Base-by-base conservation (phyloP, 37 sponge, comb jelly and placozoan species). In the Lycopodina hypogea region DNA sequence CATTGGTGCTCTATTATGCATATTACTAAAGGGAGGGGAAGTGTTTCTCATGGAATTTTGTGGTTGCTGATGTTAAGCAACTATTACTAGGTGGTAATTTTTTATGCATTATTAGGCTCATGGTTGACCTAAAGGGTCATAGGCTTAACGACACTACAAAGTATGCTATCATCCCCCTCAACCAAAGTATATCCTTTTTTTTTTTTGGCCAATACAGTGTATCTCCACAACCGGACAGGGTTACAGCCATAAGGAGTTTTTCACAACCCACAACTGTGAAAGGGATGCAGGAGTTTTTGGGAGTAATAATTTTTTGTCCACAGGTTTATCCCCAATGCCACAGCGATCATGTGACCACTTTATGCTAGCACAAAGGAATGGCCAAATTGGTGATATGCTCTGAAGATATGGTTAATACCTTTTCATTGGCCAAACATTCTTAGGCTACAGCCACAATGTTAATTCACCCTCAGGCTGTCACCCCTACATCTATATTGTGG, bases 301-400 rank as follows among this genome's bases (percentile, higher is more conserved):
- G 83, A 24, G 62, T 75, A 56, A 65, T 74, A n/a, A 75, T 74
- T 39, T 83, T 74, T 51, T 83, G n/a, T n/a, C 37, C 75, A 50
- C 29, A 48, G 69, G 18, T 74, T 83, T 38, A 22, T 83, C 34
- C 76, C 75, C 19, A 50, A 24, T 0, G 75, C 69, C n/a, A 76
- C 83, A 75, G 34, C 33, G 26, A 51, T 69, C 40, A 81, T 81
- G 82, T 26, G 24, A 73, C 82, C 82, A 38, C 48, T 81, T n/a
- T 21, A 72, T 60, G 52, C 73, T 57, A n/a, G n/a, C n/a, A n/a
- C n/a, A n/a, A n/a, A n/a, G n/a, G n/a, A n/a, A n/a, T n/a, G n/a
- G n/a, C n/a, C n/a, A n/a, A n/a, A n/a, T n/a, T n/a, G n/a, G n/a
- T n/a, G n/a, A n/a, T n/a, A n/a, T n/a, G n/a, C n/a, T n/a, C n/a